Percentiles rank a stretch among this genome's conserved stretches.
Conservation (phyloP, 2,113 vertebrate species). For the Mormoops blainvillei region DNA sequence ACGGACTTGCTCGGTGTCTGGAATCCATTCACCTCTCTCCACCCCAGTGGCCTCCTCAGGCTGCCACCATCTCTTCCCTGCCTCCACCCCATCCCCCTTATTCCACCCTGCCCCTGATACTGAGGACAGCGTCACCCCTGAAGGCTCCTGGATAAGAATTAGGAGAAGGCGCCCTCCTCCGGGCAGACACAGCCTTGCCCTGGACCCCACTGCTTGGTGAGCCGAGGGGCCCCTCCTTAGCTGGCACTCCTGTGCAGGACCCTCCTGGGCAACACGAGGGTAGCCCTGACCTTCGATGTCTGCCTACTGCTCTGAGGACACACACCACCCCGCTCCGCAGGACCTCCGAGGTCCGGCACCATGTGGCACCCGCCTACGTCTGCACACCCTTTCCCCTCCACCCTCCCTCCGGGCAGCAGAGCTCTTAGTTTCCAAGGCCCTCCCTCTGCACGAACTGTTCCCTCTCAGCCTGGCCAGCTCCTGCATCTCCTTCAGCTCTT, state of each 20-base stretch:
- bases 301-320: not conserved
- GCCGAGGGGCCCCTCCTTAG: not conserved
- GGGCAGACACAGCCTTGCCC: not conserved
- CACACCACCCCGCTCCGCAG: not conserved
- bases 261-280: not conserved
- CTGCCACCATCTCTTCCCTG: not conserved
- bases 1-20: fast-evolving
- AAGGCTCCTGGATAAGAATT: not conserved
- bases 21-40: not conserved
- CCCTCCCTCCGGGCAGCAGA: too few species aligned
- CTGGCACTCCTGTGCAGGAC: not conserved
- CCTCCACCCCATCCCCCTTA: too few species aligned
- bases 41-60: not conserved
- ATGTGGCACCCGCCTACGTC: not conserved
- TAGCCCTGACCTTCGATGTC: not conserved
- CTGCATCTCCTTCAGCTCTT: not conserved
- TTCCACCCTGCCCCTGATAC: not conserved
- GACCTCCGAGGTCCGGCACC: not conserved
- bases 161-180: not conserved
- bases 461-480: not conserved
- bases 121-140: fast-evolving
- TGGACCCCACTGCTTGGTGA: too few species aligned
- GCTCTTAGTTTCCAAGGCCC: not conserved
- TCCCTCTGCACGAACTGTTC: not conserved
- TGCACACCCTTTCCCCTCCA: not conserved